Evolutionary conservation across 2,113 vertebrate genomes (phyloP).

Genomic region (Daphoenositta chrysoptera): DNA sequence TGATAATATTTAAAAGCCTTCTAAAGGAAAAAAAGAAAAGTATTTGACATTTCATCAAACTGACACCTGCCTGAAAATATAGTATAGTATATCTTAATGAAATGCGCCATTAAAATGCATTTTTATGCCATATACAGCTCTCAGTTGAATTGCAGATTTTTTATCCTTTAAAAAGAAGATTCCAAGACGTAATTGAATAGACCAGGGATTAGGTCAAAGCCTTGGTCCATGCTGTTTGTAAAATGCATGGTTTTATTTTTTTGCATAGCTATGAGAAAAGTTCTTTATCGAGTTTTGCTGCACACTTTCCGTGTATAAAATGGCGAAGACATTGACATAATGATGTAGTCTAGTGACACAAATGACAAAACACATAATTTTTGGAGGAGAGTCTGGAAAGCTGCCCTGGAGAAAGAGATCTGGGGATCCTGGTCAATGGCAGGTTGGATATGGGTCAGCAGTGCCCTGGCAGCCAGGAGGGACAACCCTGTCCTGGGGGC

Average conservation of each 20-base stretch:
- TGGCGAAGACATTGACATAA: background rate
- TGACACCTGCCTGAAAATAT: background rate
- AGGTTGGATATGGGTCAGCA: rapidly evolving
- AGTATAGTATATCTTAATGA: background rate
- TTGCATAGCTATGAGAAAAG: background rate
- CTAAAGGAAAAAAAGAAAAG: background rate
- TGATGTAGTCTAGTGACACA: background rate
- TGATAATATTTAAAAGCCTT: background rate
- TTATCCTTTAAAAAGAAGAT: background rate
- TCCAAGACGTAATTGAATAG: background rate
- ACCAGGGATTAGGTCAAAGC: background rate
- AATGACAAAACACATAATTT: background rate
- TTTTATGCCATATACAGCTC: background rate
- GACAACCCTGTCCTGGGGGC: rapidly evolving
- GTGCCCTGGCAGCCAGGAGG: background rate
- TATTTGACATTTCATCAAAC: background rate
- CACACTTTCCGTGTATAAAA: background rate
- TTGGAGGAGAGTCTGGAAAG: background rate
- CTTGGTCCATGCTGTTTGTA: background rate
- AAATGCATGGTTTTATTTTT: background rate
- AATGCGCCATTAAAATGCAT: background rate
- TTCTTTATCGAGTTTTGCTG: background rate
- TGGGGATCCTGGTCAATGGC: rapidly evolving
- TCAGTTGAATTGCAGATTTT: background rate
- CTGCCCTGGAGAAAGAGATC: rapidly evolving